Evolutionary conservation across 2,113 vertebrate genomes (phyloP).

Genomic region (Protobothrops mucrosquamatus): DNA sequence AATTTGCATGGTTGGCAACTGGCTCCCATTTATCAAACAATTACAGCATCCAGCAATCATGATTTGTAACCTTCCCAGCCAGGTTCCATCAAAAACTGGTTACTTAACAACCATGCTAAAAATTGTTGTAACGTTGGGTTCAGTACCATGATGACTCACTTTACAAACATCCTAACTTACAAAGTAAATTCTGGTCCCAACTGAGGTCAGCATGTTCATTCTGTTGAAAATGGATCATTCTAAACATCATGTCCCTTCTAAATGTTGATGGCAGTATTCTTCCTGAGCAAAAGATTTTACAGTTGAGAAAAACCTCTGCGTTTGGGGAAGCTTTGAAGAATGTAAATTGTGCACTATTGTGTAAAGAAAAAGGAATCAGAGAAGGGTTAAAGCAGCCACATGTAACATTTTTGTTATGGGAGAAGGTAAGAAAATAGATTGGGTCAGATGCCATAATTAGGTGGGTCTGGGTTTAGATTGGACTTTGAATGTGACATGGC

Average conservation of each 20-base stretch:
- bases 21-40: background rate
- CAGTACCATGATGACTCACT: background rate
- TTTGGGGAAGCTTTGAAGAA: background rate
- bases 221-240: background rate
- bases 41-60: background rate
- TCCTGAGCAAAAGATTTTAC: background rate
- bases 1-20: background rate
- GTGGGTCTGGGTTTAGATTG: background rate
- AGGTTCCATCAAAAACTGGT: background rate
- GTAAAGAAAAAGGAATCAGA: background rate
- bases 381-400: background rate
- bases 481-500: background rate
- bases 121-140: background rate
- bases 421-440: background rate
- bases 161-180: background rate
- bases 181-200: background rate
- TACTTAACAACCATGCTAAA: background rate
- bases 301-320: background rate
- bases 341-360: background rate
- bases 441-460: background rate
- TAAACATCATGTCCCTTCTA: background rate
- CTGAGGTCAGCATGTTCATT: background rate
- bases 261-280: background rate
- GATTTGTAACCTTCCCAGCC: background rate
- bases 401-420: background rate